A percentile compares a stretch with the other conserved stretches of the same genome.
These are phyloP conservation scores for Lipotes vexillifer DNA, from an alignment of 2,113 vertebrate species.

Conservation along the genomic window DNA sequence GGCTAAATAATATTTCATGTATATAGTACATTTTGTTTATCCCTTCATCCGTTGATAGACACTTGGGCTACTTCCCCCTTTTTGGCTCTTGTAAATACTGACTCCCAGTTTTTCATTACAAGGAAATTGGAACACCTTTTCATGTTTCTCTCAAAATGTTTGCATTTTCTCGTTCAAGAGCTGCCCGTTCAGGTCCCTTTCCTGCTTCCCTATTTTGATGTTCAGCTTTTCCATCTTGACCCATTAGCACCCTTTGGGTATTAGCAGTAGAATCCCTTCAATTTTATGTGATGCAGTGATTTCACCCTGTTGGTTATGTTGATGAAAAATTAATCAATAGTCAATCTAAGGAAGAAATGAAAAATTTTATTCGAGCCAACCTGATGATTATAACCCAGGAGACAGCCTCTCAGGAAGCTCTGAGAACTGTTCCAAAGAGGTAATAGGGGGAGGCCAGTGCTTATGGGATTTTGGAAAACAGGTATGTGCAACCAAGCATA, in stretches of 20 bases:
- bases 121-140: not conserved
- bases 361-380: too few species aligned
- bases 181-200: not conserved
- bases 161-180: not conserved
- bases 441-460: too few species aligned
- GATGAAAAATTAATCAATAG: too few species aligned
- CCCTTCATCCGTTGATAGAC: accelerated
- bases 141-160: not conserved
- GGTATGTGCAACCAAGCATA: too few species aligned
- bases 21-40: accelerated
- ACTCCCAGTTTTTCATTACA: not conserved
- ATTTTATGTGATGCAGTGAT: not conserved
- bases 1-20: too few species aligned
- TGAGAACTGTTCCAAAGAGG: too few species aligned
- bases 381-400: too few species aligned
- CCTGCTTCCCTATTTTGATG: too few species aligned
- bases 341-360: too few species aligned
- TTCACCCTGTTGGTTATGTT: not conserved
- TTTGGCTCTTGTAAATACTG: not conserved
- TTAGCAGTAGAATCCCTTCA: not conserved
- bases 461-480: too few species aligned
- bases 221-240: not conserved
- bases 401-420: too few species aligned
- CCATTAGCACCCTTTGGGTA: accelerated
- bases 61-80: not conserved